Percentiles rank a stretch among this genome's conserved stretches.
Conservation (phyloP, 2,888 invertebrate genomes). For the Oxytorus armatus region DNA sequence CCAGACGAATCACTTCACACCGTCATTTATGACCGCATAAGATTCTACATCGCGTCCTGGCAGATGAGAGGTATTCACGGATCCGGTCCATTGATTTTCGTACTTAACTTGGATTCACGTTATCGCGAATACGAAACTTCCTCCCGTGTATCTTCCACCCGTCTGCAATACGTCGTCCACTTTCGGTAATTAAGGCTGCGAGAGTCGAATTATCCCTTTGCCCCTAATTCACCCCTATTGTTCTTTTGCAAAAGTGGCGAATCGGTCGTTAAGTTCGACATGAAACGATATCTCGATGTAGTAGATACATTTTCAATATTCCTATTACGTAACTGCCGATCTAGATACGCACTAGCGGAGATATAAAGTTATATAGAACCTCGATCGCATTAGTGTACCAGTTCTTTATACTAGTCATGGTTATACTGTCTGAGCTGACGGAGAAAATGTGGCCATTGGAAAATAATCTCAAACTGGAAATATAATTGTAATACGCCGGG, state of each 20-base stretch:
- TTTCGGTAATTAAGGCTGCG: not conserved
- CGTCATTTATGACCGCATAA: not conserved
- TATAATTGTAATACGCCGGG: too few relatives aligned
- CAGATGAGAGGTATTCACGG: not conserved
- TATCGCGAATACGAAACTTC: not conserved
- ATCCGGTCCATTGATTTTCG: not conserved
- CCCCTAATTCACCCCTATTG: too few relatives aligned
- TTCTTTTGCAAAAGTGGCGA: not conserved
- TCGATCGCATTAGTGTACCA: not conserved
- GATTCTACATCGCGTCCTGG: not conserved
- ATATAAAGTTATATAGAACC: too few relatives aligned
- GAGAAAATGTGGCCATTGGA: not conserved
- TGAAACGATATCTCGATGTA: not conserved
- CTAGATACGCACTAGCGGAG: too few relatives aligned
- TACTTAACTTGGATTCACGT: not conserved
- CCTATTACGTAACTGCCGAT: not conserved
- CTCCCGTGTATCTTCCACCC: not conserved
- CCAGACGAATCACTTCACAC: slow-evolving; percentile 13
- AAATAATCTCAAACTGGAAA: not conserved
- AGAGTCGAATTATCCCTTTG: too few relatives aligned
- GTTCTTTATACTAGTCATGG: not conserved
- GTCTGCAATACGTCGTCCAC: not conserved
- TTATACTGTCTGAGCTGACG: not conserved
- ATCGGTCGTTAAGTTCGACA: not conserved
- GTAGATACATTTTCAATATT: not conserved